These are phyloP conservation scores for Diacarnus erythraeanus DNA, from an alignment of 37 sponge, comb jelly and placozoan species.

Conservation along the genomic window DNA sequence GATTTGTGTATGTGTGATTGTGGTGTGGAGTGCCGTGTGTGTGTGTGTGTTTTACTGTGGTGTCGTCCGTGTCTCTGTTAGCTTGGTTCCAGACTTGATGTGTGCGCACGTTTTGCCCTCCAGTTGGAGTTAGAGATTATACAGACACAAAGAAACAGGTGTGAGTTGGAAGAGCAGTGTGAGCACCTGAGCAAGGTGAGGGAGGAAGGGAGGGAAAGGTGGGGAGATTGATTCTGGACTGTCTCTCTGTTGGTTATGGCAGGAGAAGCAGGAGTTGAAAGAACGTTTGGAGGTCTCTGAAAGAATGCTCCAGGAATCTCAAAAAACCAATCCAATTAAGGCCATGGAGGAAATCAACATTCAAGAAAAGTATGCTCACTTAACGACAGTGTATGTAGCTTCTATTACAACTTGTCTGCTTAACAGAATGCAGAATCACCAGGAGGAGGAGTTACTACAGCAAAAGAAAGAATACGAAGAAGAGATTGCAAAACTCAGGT, in stretches of 20 bases:
- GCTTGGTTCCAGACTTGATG: constrained; percentile 42
- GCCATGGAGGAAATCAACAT: not conserved
- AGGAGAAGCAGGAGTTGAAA: constrained; percentile 38
- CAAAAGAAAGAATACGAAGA: constrained; percentile 38
- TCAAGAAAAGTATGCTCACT: not conserved
- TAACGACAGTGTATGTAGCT: not conserved
- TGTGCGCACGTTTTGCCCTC: constrained; percentile 40
- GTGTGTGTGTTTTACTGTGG: constrained; percentile 11
- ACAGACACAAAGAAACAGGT: not conserved
- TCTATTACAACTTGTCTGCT: not conserved
- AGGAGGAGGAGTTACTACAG: constrained; percentile 21
- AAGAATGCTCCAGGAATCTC: constrained; percentile 1
- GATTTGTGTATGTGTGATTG: constrained; percentile 21
- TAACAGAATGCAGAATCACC: not conserved
- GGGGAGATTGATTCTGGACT: not conserved
- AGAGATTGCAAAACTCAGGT: constrained; percentile 34
- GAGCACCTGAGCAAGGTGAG: constrained; percentile 28
- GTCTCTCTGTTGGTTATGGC: not conserved
- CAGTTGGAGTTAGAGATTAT: constrained; percentile 58
- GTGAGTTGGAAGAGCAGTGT: constrained; percentile 41
- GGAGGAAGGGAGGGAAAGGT: no score
- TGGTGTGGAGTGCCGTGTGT: not conserved
- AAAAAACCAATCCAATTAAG: not conserved
- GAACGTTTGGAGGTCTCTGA: constrained; percentile 35
- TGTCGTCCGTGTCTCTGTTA: constrained; percentile 7